phyloP scores from a whole-genome alignment of 2,797 vertebrate species.

The Bradypodion pumilum region DNA sequence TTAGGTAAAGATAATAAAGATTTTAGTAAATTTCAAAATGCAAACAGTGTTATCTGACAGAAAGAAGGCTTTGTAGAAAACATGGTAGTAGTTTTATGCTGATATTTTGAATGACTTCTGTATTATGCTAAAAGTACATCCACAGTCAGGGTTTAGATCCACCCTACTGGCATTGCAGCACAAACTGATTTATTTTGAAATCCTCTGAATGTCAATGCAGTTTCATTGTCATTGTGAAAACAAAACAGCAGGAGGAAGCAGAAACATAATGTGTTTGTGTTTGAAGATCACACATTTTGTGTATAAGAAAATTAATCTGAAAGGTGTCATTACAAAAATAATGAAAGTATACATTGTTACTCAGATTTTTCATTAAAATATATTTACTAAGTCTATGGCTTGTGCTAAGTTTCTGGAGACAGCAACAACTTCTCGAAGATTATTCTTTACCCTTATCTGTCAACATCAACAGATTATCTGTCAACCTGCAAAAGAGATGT shows the following conservation, averaged over 20 bases:
- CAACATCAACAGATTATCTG: background rate
- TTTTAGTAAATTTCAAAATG: background rate
- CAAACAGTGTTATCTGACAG: background rate
- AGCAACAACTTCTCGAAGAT: background rate
- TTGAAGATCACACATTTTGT: slow-evolving; percentile 9
- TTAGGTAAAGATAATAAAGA: too few species aligned
- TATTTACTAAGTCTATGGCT: background rate
- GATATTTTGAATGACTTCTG: slow-evolving; percentile 9
- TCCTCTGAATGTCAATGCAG: background rate
- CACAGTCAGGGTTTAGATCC: background rate
- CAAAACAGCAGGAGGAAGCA: background rate
- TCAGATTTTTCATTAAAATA: background rate
- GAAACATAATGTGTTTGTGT: background rate
- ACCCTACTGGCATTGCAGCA: background rate
- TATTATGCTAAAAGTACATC: slow-evolving; percentile 2
- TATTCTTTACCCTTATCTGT: background rate
- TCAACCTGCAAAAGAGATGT: background rate
- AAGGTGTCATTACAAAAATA: slow-evolving; percentile 4
- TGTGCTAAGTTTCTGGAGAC: background rate
- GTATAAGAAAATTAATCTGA: slow-evolving; percentile 7
- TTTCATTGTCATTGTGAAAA: background rate
- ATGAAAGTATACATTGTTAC: background rate
- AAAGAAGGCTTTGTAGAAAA: slow-evolving; percentile 22
- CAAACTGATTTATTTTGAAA: background rate
- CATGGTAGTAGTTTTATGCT: slow-evolving; percentile 7